Percentiles rank a stretch among this genome's conserved stretches.
phyloP scores from a whole-genome alignment of 2,113 vertebrate species.

The Todiramphus chloris region DNA sequence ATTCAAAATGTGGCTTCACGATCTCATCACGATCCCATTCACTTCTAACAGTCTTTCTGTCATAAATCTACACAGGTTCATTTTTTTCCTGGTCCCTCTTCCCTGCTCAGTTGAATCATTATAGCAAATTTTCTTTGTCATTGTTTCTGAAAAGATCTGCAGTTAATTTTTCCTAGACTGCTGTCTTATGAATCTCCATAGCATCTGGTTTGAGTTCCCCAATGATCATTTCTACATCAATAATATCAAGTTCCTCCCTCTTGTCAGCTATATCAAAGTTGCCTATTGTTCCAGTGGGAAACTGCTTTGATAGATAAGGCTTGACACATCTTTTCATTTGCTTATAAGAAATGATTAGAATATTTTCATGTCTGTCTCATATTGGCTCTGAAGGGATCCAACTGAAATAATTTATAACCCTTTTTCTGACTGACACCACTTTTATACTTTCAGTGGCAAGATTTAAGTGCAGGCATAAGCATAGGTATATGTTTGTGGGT shows the following conservation, averaged over 20 bases:
- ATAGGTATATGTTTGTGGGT: not conserved
- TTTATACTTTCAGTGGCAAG: not conserved
- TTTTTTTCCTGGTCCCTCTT: not conserved
- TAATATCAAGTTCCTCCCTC: not conserved
- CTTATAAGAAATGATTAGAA: not conserved
- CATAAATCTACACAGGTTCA: not conserved
- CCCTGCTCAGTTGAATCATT: not conserved
- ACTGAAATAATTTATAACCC: not conserved
- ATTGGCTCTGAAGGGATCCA: not conserved
- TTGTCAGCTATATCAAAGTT: not conserved
- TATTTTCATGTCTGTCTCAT: not conserved
- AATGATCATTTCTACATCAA: not conserved
- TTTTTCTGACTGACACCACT: not conserved
- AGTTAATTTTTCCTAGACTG: not conserved
- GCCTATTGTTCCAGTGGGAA: slow-evolving; percentile 11
- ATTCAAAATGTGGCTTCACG: not conserved
- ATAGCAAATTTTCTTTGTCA: not conserved
- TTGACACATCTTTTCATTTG: not conserved
- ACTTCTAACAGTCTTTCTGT: not conserved
- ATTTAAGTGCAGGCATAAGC: not conserved
- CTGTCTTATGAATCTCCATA: not conserved
- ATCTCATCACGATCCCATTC: not conserved
- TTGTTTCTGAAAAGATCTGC: not conserved
- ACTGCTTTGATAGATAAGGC: not conserved
- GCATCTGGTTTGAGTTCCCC: not conserved